A percentile compares a stretch with the other conserved stretches of the same genome.
These are phyloP conservation scores for Lacanobia oleracea DNA, from an alignment of 2,888 invertebrate species.

Conservation along the genomic window DNA sequence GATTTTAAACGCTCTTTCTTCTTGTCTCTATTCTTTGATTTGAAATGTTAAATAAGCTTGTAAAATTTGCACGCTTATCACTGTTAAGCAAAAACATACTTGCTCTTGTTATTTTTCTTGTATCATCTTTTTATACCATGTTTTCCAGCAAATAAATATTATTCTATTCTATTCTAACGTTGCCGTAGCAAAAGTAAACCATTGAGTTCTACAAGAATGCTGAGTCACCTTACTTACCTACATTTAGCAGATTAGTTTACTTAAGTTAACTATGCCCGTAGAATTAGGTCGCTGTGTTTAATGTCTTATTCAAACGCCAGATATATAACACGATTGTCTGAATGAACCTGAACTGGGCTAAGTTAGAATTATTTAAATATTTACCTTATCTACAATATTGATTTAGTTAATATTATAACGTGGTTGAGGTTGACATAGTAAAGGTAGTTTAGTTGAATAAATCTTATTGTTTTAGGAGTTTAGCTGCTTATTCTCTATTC, in stretches of 20 bases:
- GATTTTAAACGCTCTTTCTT: too few relatives aligned
- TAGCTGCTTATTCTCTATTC: too few relatives aligned
- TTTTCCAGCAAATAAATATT: too few relatives aligned
- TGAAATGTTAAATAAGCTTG: too few relatives aligned
- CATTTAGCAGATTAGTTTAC: constrained; percentile 18
- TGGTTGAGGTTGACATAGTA: constrained; percentile 4
- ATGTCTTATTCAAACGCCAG: constrained; percentile 49
- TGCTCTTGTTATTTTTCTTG: too few relatives aligned
- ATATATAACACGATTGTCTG: constrained; percentile 26
- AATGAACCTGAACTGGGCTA: neutral
- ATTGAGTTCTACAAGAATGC: neutral
- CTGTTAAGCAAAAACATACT: too few relatives aligned
- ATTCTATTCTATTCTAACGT: too few relatives aligned
- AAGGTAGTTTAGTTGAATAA: neutral
- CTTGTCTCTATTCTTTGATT: too few relatives aligned
- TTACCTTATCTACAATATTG: constrained; percentile 27
- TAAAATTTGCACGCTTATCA: too few relatives aligned
- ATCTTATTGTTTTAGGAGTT: too few relatives aligned
- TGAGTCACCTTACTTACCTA: constrained; percentile 15
- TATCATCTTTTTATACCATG: too few relatives aligned
- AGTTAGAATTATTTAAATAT: constrained; percentile 38
- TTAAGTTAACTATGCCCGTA: constrained; percentile 4
- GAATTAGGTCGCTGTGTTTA: constrained; percentile 24
- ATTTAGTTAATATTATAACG: constrained; percentile 23
- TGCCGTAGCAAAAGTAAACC: neutral